phyloP scores from a whole-genome alignment of 1,140 invertebrate species.

The Aporrectodea caliginosa region DNA sequence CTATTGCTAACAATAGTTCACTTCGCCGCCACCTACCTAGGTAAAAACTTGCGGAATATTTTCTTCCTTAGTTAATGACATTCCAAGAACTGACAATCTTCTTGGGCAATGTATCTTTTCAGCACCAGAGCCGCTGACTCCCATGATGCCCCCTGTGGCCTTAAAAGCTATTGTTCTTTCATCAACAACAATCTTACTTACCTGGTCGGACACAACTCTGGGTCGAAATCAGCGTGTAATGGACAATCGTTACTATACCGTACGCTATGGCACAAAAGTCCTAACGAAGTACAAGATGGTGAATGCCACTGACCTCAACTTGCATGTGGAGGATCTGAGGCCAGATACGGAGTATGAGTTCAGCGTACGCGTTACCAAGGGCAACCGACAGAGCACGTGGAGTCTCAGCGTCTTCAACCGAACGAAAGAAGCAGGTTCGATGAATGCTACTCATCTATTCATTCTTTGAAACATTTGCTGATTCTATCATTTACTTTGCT shows the following conservation, averaged over 20 bases:
- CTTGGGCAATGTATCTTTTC: too few species aligned
- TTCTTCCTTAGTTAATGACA: too few species aligned
- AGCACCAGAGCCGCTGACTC: constrained; percentile 55
- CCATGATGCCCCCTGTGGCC: constrained; percentile 81
- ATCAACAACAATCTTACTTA: constrained; percentile 79
- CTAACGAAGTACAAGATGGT: constrained; percentile 63
- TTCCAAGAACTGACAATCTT: too few species aligned
- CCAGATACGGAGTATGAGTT: constrained; percentile 95
- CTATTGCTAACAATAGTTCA: too few species aligned
- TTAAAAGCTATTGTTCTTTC: constrained; percentile 83
- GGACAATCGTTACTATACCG: constrained; percentile 80
- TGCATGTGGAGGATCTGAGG: constrained; percentile 84
- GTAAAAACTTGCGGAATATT: too few species aligned
- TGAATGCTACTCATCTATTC: not conserved
- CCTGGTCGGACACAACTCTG: constrained; percentile 87
- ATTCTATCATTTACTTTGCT: not conserved
- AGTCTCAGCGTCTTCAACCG: constrained; percentile 87
- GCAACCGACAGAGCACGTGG: constrained; percentile 80
- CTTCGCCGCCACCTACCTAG: too few species aligned
- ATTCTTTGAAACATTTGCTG: not conserved
- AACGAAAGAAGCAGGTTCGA: constrained; percentile 70
- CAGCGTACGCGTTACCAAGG: constrained; percentile 85
- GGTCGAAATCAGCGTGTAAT: constrained; percentile 59
- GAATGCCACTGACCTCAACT: constrained; percentile 88
- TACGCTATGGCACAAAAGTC: constrained; percentile 59